Conservation (phyloP, 1,140 invertebrate genomes). For the Trialeurodes vaporariorum region DNA sequence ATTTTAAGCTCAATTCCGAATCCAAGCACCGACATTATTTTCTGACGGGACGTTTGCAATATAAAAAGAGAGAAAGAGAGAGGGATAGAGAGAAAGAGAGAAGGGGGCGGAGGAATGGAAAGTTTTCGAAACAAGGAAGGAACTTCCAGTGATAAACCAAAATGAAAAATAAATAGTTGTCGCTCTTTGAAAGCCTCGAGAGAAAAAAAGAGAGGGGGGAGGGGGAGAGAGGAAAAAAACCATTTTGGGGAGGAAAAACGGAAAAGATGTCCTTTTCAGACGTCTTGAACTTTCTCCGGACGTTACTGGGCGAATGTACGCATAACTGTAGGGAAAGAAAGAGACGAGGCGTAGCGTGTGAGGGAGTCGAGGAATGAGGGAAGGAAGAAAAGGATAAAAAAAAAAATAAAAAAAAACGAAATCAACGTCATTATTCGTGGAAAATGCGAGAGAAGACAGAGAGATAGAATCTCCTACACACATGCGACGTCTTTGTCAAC, state of each 20-base stretch:
- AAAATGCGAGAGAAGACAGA: background rate
- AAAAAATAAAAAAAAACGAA: too few relatives aligned
- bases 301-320: too few relatives aligned
- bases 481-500: background rate
- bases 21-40: too few relatives aligned
- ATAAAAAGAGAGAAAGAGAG: constrained; percentile 5
- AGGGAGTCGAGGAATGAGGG: too few relatives aligned
- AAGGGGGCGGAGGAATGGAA: background rate
- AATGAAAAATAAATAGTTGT: background rate
- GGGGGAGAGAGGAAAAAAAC: background rate
- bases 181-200: background rate
- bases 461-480: background rate
- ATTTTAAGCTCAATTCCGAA: too few relatives aligned
- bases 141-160: background rate
- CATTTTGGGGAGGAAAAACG: background rate
- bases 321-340: too few relatives aligned
- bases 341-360: too few relatives aligned
- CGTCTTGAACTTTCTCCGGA: background rate
- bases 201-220: too few relatives aligned
- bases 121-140: background rate
- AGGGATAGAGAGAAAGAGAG: constrained; percentile 11
- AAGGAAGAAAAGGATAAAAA: too few relatives aligned
- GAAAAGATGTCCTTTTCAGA: too few relatives aligned
- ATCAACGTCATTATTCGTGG: background rate
- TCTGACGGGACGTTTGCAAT: too few relatives aligned